Evolutionary conservation across 2,113 vertebrate species (phyloP).

Genomic region (Eulemur macaco): DNA sequence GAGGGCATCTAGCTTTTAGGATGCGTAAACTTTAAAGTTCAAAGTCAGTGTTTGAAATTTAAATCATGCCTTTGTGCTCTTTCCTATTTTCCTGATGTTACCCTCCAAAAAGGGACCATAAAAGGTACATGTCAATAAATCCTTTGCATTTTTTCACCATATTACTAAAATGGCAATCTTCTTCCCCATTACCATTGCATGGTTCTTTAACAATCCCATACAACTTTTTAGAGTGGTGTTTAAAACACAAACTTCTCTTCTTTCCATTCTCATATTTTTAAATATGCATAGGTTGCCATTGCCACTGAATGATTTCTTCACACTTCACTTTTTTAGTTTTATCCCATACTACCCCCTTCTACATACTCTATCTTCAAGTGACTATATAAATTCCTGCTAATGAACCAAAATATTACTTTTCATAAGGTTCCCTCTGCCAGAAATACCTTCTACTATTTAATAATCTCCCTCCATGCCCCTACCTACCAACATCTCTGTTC

Average conservation of each 20-base stretch:
- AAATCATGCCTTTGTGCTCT: background rate
- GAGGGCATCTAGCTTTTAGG: background rate
- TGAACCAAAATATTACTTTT: slow-evolving; percentile 4
- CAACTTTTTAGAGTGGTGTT: background rate
- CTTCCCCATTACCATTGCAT: background rate
- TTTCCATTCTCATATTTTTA: background rate
- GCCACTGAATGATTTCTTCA: background rate
- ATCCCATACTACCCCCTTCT: background rate
- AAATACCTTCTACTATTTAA: background rate
- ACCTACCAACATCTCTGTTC: background rate
- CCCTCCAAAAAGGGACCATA: background rate
- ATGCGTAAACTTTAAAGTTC: slow-evolving; percentile 8
- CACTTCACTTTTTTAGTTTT: background rate
- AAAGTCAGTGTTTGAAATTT: slow-evolving; percentile 18
- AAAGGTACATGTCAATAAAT: background rate
- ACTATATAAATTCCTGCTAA: background rate
- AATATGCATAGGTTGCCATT: background rate
- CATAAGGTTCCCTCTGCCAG: background rate
- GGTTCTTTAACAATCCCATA: background rate
- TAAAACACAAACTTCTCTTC: background rate
- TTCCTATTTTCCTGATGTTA: background rate
- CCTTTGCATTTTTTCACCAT: background rate
- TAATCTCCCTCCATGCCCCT: background rate
- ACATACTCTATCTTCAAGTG: background rate
- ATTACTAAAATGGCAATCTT: background rate